phyloP scores from a whole-genome alignment of 30 jellyfish, hydroid and myxozoan species.

The Calvadosia cruxmelitensis region DNA sequence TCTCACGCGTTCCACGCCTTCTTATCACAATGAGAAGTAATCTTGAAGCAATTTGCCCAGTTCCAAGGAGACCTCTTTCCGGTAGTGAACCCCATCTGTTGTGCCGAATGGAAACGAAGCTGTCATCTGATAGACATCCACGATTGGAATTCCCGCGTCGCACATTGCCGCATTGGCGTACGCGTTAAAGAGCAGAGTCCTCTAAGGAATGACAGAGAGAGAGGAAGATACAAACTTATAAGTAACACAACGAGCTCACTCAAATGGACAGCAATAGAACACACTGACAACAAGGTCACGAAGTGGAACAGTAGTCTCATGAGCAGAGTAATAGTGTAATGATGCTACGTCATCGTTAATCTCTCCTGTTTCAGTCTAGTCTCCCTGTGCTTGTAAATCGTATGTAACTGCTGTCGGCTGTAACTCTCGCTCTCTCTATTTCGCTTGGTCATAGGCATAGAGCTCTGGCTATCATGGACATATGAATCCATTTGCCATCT shows the following conservation, averaged over 20 bases:
- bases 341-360: not conserved
- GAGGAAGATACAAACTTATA: not conserved
- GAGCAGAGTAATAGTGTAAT: no score
- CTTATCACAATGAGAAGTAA: slow-evolving; percentile 5
- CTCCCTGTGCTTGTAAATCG: no score
- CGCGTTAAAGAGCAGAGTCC: slow-evolving; percentile 86
- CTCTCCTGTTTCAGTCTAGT: no score
- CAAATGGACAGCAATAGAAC: not conserved
- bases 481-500: no score
- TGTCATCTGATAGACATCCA: slow-evolving; percentile 79
- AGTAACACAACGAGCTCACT: not conserved
- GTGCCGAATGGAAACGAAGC: slow-evolving; percentile 93
- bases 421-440: no score
- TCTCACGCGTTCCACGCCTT: no score
- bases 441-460: no score
- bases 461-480: no score
- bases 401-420: no score
- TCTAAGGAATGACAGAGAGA: slow-evolving; percentile 18
- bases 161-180: slow-evolving; percentile 97
- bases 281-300: not conserved
- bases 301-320: no score
- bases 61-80: slow-evolving; percentile 36
- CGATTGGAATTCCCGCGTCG: slow-evolving; percentile 50
- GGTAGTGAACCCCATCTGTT: slow-evolving; percentile 87
- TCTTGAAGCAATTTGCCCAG: slow-evolving; percentile 39